Evolutionary conservation across 2,888 invertebrate species (phyloP).

Genomic region (Mechanitis messenoides): DNA sequence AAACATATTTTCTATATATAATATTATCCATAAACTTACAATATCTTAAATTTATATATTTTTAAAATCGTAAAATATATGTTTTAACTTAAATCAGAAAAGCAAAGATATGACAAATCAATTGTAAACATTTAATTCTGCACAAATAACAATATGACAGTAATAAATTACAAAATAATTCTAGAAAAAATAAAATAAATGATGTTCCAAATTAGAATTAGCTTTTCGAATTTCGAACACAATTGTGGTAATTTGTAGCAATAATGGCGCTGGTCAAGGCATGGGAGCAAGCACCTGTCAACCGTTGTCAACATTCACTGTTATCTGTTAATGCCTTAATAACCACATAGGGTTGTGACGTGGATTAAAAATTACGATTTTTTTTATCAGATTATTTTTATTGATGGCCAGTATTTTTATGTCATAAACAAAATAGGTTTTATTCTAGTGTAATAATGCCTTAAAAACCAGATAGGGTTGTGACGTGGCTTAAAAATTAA

Average conservation of each 20-base stretch:
- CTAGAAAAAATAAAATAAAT: slow-evolving; percentile 28
- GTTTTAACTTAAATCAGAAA: too few relatives aligned
- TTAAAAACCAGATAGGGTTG: slow-evolving; percentile 47
- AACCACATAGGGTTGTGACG: slow-evolving; percentile 39
- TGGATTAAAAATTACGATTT: slow-evolving; percentile 1
- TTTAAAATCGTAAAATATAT: too few relatives aligned
- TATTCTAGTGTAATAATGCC: slow-evolving; percentile 33
- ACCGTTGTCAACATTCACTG: slow-evolving; percentile 48
- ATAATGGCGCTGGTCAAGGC: slow-evolving; percentile 49
- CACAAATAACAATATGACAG: neutral
- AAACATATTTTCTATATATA: too few relatives aligned
- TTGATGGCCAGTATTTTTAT: neutral
- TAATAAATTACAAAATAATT: neutral
- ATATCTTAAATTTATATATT: too few relatives aligned
- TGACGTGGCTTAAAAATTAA: slow-evolving; percentile 1
- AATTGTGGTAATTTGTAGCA: slow-evolving; percentile 63
- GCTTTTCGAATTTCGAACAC: slow-evolving; percentile 39
- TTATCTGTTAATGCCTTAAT: slow-evolving; percentile 46
- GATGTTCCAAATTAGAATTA: slow-evolving; percentile 42
- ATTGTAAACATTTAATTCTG: too few relatives aligned
- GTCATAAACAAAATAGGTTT: too few relatives aligned
- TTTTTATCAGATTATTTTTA: neutral
- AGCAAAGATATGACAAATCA: too few relatives aligned
- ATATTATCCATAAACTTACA: too few relatives aligned
- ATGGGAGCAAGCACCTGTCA: slow-evolving; percentile 62